Conservation (phyloP, 2,888 invertebrate genomes). For the Synanthedon myopaeformis region DNA sequence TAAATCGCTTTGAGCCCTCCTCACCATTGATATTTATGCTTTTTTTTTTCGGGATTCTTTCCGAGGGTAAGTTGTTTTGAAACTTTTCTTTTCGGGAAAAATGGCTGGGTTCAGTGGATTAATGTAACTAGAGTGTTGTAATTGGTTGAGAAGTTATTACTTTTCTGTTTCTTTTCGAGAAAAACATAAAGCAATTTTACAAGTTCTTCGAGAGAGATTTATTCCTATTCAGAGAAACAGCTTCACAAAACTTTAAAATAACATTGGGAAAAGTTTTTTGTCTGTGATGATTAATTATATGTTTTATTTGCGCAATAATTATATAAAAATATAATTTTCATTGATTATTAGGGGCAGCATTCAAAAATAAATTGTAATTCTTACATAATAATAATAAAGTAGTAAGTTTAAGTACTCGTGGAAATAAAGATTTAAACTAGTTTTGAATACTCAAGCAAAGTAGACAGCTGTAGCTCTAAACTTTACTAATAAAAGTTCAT, state of each 20-base stretch:
- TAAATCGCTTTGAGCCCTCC: slow-evolving; percentile 41
- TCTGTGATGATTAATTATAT: slow-evolving; percentile 29
- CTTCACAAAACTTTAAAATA: slow-evolving; percentile 42
- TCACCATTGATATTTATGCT: slow-evolving; percentile 59
- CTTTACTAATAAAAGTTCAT: no score
- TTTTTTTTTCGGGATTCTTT: slow-evolving; percentile 41
- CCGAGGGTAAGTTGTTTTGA: slow-evolving; percentile 48
- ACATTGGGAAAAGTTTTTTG: slow-evolving; percentile 31
- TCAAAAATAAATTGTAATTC: no score
- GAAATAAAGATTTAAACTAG: no score
- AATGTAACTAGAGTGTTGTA: slow-evolving; percentile 59
- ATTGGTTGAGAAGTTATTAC: slow-evolving; percentile 58
- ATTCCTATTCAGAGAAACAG: slow-evolving; percentile 43
- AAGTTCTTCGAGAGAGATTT: slow-evolving; percentile 45
- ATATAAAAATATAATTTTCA: no score
- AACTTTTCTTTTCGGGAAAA: slow-evolving; percentile 49
- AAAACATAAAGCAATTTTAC: slow-evolving; percentile 54
- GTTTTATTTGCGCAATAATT: slow-evolving; percentile 21
- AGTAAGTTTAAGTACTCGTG: no score
- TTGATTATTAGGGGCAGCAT: no score
- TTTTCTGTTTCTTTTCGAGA: slow-evolving; percentile 47
- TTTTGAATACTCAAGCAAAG: no score
- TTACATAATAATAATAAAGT: no score
- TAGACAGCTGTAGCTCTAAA: no score
- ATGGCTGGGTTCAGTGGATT: slow-evolving; percentile 43